Evolutionary conservation across 2,797 vertebrate genomes (phyloP).

Genomic region (Scleropages formosus): DNA sequence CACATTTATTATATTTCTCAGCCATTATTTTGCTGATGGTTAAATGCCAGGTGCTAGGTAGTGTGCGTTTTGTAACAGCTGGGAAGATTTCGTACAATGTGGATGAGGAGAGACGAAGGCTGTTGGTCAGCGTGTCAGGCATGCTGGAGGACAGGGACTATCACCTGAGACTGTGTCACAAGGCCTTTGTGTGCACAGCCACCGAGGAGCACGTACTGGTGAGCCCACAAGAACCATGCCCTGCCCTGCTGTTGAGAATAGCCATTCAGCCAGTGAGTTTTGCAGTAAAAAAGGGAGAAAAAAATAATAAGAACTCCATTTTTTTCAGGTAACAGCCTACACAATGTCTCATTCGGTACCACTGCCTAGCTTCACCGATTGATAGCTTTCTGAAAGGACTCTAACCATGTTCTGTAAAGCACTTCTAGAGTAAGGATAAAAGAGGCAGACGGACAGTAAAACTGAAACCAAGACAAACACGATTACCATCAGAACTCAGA

Average conservation of each 20-base stretch:
- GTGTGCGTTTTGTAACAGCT: constrained; percentile 55
- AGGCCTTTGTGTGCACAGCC: constrained; percentile 64
- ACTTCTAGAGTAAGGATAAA: too few species aligned
- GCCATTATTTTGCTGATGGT: neutral
- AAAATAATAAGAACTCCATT: neutral
- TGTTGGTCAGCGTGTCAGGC: constrained; percentile 59
- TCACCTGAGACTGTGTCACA: constrained; percentile 65
- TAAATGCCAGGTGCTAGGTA: neutral
- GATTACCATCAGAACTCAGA: too few species aligned
- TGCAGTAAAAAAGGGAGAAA: neutral
- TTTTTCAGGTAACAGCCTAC: neutral
- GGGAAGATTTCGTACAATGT: constrained; percentile 60
- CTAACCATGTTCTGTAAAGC: too few species aligned
- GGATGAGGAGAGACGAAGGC: constrained; percentile 52
- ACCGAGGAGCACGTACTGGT: constrained; percentile 54
- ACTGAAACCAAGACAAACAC: too few species aligned
- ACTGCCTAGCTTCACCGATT: too few species aligned
- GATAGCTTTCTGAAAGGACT: too few species aligned
- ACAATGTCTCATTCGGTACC: neutral
- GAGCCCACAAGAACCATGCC: constrained; percentile 34
- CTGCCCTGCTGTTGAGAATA: too few species aligned
- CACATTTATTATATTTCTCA: too few species aligned
- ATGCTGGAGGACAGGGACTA: constrained; percentile 54
- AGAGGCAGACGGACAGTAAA: too few species aligned
- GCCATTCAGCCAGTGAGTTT: neutral